Base-by-base conservation (phyloP, 1,140 invertebrate species). In the Lethocerus indicus region DNA sequence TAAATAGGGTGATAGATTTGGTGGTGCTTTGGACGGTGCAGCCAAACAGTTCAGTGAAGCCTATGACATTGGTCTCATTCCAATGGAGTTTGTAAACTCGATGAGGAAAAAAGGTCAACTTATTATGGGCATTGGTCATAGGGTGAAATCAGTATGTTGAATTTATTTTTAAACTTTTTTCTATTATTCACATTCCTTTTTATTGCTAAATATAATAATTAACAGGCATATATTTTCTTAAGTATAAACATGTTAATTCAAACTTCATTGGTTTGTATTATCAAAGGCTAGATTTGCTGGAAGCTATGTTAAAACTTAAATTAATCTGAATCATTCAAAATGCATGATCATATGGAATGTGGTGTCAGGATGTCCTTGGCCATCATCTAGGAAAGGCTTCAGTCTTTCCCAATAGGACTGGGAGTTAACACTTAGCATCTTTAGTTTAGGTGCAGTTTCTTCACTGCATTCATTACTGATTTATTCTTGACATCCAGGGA, bases 61-160 rank as follows among this genome's bases (percentile, higher is more conserved):
- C 0, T 91, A 93, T 63, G 92, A 97, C 64, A 76, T 78, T 45
- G 90, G 90, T 18, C 71, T 91, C 54, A 88, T 91, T 64, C 94
- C 96, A 5, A 92, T 95, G 77, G 93, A 98, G 63, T 98, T 99
- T 71, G 96, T 99, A 6, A 98, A 98, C 64, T 78, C 84, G 55
- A 98, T 96, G 76, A 72, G 94, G 36, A 95, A 96, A 59, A 86
- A 94, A 63, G 95, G 95, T 0, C 81, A 96, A 66, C 78, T 98
- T 2, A 99, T 99, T 56, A 96, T 98, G 90, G 96, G 96, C 36
- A 98, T 99, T 61, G 95, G 93, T 25, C 89, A 98, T 69, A 77
- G 95, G 53, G 87, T 99, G 6, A 99, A 99, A 68, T 98, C 93
- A 0, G 75, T 81, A 61, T 70, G 71, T 65, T 7, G 18, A 42